phyloP scores from a whole-genome alignment of 2,797 vertebrate genomes.

The Heterohyrax brucei region DNA sequence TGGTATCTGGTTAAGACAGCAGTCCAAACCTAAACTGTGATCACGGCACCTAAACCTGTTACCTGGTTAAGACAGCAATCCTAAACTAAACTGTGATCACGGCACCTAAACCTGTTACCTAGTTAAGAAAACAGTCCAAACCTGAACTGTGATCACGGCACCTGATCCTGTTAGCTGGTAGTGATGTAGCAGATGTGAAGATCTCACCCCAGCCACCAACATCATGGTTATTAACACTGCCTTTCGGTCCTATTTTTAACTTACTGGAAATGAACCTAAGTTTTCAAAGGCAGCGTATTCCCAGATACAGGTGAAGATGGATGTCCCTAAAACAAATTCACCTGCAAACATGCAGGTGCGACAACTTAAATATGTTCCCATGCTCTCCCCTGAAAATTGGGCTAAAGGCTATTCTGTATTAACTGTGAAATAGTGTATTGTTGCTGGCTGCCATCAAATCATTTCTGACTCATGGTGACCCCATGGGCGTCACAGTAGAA shows the following conservation, averaged over 20 bases:
- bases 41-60: neutral
- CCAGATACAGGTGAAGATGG: neutral
- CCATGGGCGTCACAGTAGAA: neutral
- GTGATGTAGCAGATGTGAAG: neutral
- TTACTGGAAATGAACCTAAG: neutral
- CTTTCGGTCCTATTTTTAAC: neutral
- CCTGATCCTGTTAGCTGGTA: neutral
- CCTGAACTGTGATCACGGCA: neutral
- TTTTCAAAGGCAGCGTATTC: neutral
- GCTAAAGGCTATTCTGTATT: neutral
- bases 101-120: neutral
- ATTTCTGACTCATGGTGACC: neutral
- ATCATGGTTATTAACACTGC: neutral
- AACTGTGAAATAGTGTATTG: neutral
- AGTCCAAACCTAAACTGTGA: neutral
- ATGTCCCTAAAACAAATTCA: neutral
- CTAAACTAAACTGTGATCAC: neutral
- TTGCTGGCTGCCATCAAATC: no score
- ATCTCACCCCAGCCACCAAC: neutral
- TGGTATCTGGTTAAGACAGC: neutral
- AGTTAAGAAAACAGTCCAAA: neutral
- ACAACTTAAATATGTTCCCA: neutral
- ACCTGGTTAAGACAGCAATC: neutral
- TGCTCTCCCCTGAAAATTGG: neutral
- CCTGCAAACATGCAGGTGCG: neutral